phyloP scores from a whole-genome alignment of 2,797 vertebrate species.

The Petrocephalus sullivani region DNA sequence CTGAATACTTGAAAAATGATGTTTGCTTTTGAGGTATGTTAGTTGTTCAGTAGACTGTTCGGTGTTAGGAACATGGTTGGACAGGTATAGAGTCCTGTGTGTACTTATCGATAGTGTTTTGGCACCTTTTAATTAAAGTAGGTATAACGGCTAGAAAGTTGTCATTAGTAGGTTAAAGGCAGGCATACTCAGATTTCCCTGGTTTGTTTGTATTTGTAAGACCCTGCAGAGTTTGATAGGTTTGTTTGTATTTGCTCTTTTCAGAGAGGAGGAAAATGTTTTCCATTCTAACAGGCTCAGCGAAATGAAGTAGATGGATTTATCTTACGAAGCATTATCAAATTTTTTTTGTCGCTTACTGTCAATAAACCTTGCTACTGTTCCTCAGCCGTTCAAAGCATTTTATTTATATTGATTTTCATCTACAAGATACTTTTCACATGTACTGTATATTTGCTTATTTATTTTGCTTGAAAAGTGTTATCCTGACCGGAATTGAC shows the following conservation, averaged over 20 bases:
- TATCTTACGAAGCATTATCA: background rate
- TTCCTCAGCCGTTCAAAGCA: background rate
- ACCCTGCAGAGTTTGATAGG: background rate
- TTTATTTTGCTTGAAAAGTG: slow-evolving; percentile 22
- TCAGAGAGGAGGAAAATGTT: background rate
- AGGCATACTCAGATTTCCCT: background rate
- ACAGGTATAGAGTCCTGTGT: background rate
- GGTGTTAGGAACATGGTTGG: background rate
- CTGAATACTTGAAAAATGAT: background rate
- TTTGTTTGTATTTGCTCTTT: background rate
- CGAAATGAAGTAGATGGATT: background rate
- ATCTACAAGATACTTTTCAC: slow-evolving; percentile 16
- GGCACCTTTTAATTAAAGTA: background rate
- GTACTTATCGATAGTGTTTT: background rate
- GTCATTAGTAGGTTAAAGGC: background rate
- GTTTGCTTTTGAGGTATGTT: background rate
- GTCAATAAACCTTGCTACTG: background rate
- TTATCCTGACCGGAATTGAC: slow-evolving; percentile 72
- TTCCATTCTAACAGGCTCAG: background rate
- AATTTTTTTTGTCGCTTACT: background rate
- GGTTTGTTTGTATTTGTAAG: background rate
- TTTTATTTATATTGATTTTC: slow-evolving; percentile 6
- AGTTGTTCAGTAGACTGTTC: background rate
- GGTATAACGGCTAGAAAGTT: background rate
- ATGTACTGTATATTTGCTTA: slow-evolving; percentile 19